Percentiles rank a stretch among this genome's conserved stretches.
Evolutionary conservation across 53 echinoderm and acorn worm species (phyloP).

Genomic region (Mesocentrotus franciscanus): DNA sequence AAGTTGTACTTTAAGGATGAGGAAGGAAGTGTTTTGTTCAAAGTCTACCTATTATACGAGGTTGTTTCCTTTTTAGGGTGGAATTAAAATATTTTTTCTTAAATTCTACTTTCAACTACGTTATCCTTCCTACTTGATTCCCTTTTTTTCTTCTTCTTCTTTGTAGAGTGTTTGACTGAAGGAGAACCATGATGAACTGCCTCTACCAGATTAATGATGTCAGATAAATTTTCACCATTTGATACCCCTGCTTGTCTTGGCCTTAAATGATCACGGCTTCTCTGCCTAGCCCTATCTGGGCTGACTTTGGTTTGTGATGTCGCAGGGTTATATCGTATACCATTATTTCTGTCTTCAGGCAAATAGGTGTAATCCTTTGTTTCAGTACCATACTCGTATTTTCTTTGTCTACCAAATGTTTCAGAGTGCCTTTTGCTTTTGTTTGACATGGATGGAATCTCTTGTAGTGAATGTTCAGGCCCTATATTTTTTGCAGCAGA

Average conservation of each 20-base stretch:
- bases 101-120: slow-evolving; percentile 22
- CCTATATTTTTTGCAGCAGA: neutral
- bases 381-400: neutral
- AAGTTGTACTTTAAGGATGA: no score
- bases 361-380: neutral
- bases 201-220: slow-evolving; percentile 54
- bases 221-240: slow-evolving; percentile 48
- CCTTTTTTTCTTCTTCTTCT: slow-evolving; percentile 27
- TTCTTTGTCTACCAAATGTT: slow-evolving; percentile 21
- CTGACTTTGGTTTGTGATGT: neutral
- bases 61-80: neutral
- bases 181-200: slow-evolving; percentile 28
- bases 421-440: slow-evolving; percentile 5
- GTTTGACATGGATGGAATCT: neutral
- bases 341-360: slow-evolving; percentile 11
- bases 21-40: neutral
- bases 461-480: neutral
- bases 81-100: neutral
- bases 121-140: neutral
- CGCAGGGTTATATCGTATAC: neutral
- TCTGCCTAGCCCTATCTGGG: neutral
- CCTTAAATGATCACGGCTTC: neutral
- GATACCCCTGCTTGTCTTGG: neutral
- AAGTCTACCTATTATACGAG: no score
- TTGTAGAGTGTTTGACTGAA: neutral